A percentile compares a stretch with the other conserved stretches of the same genome.
phyloP scores from a whole-genome alignment of 2,888 invertebrate genomes.

The Suillia variegata region DNA sequence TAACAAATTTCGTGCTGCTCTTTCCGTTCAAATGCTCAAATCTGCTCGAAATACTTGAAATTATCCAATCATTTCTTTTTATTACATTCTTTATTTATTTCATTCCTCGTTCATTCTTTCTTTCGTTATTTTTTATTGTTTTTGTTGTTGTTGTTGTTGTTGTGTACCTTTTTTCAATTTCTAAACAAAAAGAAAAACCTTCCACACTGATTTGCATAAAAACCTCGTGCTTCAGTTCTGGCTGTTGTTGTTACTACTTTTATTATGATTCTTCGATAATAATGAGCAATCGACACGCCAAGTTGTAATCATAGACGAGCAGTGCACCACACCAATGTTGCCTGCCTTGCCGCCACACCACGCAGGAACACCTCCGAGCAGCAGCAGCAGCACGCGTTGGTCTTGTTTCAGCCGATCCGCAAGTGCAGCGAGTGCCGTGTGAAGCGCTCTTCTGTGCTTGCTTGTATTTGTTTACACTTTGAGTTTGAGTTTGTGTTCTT shows the following conservation, averaged over 20 bases:
- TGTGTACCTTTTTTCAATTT: neutral
- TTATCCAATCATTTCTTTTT: too few relatives aligned
- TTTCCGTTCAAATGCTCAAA: too few relatives aligned
- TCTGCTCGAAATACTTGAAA: too few relatives aligned
- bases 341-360: neutral
- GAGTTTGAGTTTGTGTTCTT: neutral
- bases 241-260: neutral
- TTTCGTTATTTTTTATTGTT: neutral
- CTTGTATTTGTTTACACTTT: neutral
- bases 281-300: neutral
- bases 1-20: too few relatives aligned
- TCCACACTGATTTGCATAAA: neutral
- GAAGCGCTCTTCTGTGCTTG: neutral
- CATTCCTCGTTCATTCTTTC: neutral
- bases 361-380: too few relatives aligned
- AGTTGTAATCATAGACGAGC: neutral
- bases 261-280: neutral
- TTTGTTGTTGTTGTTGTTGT: too few relatives aligned
- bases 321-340: neutral
- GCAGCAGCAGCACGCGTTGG: too few relatives aligned
- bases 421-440: too few relatives aligned
- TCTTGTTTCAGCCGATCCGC: too few relatives aligned
- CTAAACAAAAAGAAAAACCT: neutral
- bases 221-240: neutral
- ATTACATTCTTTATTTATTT: neutral